Evolutionary conservation across 2,888 invertebrate genomes (phyloP).

Genomic region (Melangyna quadrimaculata): DNA sequence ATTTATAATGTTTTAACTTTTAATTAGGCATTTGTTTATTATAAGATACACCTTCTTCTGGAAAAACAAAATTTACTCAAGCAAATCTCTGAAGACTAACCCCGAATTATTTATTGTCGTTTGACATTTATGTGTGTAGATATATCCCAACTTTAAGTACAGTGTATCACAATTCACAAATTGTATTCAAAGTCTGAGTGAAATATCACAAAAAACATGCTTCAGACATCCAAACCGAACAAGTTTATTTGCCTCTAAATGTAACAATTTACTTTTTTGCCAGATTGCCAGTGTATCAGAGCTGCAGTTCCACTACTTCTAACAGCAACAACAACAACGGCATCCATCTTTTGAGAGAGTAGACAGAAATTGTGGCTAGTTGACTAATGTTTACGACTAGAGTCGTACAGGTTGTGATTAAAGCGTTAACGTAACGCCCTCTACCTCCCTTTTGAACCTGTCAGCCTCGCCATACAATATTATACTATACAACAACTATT

Average conservation of each 20-base stretch:
- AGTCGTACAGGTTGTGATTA: conserved; percentile 71
- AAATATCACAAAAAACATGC: conserved; percentile 70
- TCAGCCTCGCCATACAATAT: conserved; percentile 45
- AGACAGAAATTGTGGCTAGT: conserved; percentile 43
- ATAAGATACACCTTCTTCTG: background rate
- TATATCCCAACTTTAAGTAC: conserved; percentile 29
- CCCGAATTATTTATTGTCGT: background rate
- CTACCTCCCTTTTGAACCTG: conserved; percentile 63
- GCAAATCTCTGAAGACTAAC: background rate
- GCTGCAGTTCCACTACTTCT: background rate
- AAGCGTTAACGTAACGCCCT: conserved; percentile 67
- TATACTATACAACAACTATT: too few species aligned
- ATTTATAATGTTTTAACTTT: too few species aligned
- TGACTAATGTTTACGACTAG: conserved; percentile 70
- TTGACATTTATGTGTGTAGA: too few species aligned
- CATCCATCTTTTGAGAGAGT: background rate
- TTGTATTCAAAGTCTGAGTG: conserved; percentile 64
- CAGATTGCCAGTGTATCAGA: background rate
- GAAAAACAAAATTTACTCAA: background rate
- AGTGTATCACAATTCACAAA: conserved; percentile 52
- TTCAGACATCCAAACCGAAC: conserved; percentile 67
- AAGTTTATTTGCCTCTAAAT: conserved; percentile 70
- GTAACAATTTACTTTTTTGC: conserved; percentile 67
- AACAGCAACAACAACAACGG: background rate
- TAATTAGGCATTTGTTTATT: too few species aligned